Base-by-base conservation (phyloP, 1,140 invertebrate genomes). In the Eulimnadia texana region DNA sequence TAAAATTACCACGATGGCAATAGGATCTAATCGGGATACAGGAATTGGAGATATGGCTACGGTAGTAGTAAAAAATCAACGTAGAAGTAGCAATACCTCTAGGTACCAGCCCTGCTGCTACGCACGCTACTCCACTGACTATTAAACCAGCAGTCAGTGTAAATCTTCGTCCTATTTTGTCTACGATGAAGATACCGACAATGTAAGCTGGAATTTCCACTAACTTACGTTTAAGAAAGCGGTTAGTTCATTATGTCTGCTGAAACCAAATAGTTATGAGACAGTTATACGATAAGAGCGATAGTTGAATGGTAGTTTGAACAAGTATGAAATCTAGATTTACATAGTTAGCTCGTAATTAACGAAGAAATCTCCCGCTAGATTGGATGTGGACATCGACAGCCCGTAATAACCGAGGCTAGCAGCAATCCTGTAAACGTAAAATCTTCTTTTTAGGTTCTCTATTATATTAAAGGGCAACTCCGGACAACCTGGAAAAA, bases 361-460 rank as follows among this genome's bases (percentile, higher is more conserved):
- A 3, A 73, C 25, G 57, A 68, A 70, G 20, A 68, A 66, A 42
- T 70, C 68, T 11, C 71, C 72, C 19, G 66, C 65, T 16, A 73
- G 47, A 22, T 68, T 66, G 0, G 67, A 56, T 1, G 71, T 68
- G 10, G 67, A 68, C 19, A 71, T 63, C 16, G 68, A 68, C 22
- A 74, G 59, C n/a, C 72, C 72, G 61, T 72, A 73, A 58, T 71
- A 74, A 0, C 68, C 69, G 53, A 72, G 50, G 33, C 67, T 69
- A 55, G 66, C 69, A 2, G 68, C 67, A 20, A 70, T 68, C 72
- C 72, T 73, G 58, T 3, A 28, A 19, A 28, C 25, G 20, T 19
- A 29, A 63, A 20, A 19, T 27, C 27, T n/a, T n/a, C n/a, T n/a
- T n/a, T n/a, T n/a, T n/a, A n/a, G n/a, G n/a, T n/a, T n/a, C n/a